A percentile compares a stretch with the other conserved stretches of the same genome.
These are phyloP conservation scores for Callosobruchus maculatus DNA, from an alignment of 2,888 invertebrate genomes.

Conservation along the genomic window DNA sequence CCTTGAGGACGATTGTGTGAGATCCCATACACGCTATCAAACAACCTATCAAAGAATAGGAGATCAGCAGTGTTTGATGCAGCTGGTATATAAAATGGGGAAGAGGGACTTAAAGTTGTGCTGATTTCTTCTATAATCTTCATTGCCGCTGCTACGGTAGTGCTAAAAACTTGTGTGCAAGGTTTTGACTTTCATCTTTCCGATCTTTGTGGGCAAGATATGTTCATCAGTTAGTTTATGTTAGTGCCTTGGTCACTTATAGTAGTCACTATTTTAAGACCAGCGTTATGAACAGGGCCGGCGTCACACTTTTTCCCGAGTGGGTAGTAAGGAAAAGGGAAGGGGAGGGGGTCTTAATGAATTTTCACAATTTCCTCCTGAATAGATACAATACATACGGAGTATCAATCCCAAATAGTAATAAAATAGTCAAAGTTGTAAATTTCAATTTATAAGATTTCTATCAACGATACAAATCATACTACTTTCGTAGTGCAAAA, in stretches of 20 bases:
- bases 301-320: no score
- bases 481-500: no score
- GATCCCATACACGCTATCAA: not conserved
- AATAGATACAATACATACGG: no score
- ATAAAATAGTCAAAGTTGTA: no score
- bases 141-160: slow-evolving; percentile 10
- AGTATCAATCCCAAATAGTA: no score
- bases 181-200: slow-evolving; percentile 16
- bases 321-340: no score
- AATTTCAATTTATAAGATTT: no score
- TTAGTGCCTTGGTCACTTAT: not conserved
- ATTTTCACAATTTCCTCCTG: no score
- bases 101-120: slow-evolving; percentile 4
- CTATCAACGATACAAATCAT: no score
- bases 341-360: no score
- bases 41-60: not conserved
- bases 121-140: slow-evolving; percentile 1
- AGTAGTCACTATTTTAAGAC: no score
- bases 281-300: no score
- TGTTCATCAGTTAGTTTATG: slow-evolving; percentile 15
- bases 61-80: slow-evolving; percentile 13
- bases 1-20: not conserved
- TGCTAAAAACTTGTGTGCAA: slow-evolving; percentile 18
- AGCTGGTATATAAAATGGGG: slow-evolving; percentile 8
- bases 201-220: slow-evolving; percentile 11